These are phyloP conservation scores for Glossophaga mutica DNA, from an alignment of 2,797 vertebrate genomes.

Conservation along the genomic window DNA sequence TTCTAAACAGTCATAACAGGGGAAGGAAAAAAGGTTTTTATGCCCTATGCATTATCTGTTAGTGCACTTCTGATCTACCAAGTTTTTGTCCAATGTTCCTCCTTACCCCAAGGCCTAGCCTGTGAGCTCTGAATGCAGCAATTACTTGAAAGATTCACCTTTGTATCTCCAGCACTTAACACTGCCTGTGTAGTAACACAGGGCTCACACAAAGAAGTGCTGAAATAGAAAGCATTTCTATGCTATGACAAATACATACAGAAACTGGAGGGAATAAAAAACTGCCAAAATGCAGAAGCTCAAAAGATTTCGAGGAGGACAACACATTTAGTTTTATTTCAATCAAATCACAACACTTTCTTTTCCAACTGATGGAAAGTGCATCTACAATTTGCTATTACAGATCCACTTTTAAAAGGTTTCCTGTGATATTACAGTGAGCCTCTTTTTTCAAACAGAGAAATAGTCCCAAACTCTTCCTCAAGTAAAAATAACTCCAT, in stretches of 20 bases:
- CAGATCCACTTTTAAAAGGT: conserved; percentile 72
- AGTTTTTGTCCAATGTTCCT: neutral
- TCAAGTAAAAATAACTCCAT: conserved; percentile 73
- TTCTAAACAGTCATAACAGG: neutral
- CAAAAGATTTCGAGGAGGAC: conserved; percentile 75
- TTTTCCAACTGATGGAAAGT: conserved; percentile 70
- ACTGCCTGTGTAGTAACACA: neutral
- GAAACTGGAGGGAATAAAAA: conserved; percentile 52
- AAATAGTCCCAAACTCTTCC: conserved; percentile 64
- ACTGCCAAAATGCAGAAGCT: conserved; percentile 70
- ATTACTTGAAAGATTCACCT: neutral
- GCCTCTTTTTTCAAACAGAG: conserved; percentile 59
- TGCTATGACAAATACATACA: conserved; percentile 41
- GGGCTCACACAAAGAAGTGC: neutral
- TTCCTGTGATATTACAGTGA: conserved; percentile 74
- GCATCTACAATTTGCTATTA: conserved; percentile 74
- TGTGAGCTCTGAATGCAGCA: neutral
- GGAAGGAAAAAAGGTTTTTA: neutral
- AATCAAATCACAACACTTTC: conserved; percentile 78
- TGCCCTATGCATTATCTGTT: neutral
- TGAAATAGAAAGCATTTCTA: neutral
- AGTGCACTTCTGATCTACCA: neutral
- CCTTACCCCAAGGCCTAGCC: neutral
- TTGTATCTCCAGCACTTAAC: neutral
- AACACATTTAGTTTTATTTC: conserved; percentile 77